These are phyloP conservation scores for Drosophila mauritiana DNA, from an alignment of 1,140 invertebrate genomes.

Conservation along the genomic window DNA sequence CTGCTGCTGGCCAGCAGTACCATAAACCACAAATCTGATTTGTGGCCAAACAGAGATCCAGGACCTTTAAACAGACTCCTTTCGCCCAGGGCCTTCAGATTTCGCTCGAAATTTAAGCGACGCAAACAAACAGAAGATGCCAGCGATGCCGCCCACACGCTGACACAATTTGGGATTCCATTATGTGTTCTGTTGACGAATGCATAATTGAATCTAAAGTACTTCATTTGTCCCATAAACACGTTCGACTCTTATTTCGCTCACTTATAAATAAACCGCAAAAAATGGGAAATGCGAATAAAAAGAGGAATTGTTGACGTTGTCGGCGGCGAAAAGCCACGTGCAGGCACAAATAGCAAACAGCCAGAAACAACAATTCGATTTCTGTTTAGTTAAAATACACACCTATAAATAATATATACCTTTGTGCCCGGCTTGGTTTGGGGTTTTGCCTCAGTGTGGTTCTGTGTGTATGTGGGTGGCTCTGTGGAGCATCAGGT, in stretches of 20 bases:
- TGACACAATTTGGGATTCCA: slow-evolving; percentile 49
- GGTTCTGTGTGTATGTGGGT: slow-evolving; percentile 3
- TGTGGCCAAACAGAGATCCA: slow-evolving; percentile 24
- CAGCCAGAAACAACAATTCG: slow-evolving; percentile 73
- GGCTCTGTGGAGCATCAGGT: slow-evolving; percentile 8
- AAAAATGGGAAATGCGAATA: slow-evolving; percentile 26
- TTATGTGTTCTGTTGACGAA: slow-evolving; percentile 62
- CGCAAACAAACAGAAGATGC: slow-evolving; percentile 34
- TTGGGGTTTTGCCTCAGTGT: no score
- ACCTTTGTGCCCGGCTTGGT: slow-evolving; percentile 4
- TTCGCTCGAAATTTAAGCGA: slow-evolving; percentile 8
- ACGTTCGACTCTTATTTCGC: slow-evolving; percentile 63
- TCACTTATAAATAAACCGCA: slow-evolving; percentile 65
- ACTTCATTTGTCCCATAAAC: slow-evolving; percentile 77
- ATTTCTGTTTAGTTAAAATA: slow-evolving; percentile 73
- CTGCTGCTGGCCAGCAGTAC: background rate
- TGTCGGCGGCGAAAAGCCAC: slow-evolving; percentile 46
- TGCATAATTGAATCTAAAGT: slow-evolving; percentile 78
- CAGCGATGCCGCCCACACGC: slow-evolving; percentile 4
- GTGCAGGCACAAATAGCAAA: slow-evolving; percentile 58
- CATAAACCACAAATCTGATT: slow-evolving; percentile 60
- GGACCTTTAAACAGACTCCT: slow-evolving; percentile 17
- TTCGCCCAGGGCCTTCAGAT: background rate
- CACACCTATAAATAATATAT: slow-evolving; percentile 58
- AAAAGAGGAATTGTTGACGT: slow-evolving; percentile 40